A percentile compares a stretch with the other conserved stretches of the same genome.
Evolutionary conservation across 2,113 vertebrate genomes (phyloP).

Genomic region (Peromyscus leucopus): DNA sequence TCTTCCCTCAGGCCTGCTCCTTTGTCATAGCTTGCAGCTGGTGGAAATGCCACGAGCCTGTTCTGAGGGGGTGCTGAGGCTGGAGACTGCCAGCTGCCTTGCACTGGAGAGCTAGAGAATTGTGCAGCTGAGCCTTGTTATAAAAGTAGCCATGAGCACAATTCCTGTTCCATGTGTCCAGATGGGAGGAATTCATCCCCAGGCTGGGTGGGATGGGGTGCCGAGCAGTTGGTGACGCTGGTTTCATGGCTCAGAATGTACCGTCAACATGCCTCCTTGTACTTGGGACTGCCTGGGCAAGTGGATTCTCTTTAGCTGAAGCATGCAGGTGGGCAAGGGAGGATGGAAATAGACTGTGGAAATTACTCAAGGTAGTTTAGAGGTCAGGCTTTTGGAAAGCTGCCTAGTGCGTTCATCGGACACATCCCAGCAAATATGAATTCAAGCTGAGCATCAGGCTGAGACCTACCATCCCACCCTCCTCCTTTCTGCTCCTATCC

Average conservation of each 20-base stretch:
- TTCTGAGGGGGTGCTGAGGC: background rate
- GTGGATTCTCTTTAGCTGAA: background rate
- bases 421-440: background rate
- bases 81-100: background rate
- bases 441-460: conserved; percentile 6
- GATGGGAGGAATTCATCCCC: conserved; percentile 13
- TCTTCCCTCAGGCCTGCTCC: background rate
- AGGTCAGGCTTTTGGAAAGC: conserved; percentile 55
- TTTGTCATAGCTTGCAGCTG: background rate
- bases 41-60: background rate
- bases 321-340: background rate
- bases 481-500: background rate
- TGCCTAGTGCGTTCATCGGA: background rate
- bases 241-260: background rate
- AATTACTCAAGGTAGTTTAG: conserved; percentile 30
- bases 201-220: background rate
- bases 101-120: background rate
- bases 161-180: background rate
- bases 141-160: background rate
- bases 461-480: background rate
- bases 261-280: conserved; percentile 19
- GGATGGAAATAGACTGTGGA: conserved; percentile 8
- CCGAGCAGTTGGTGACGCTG: background rate
- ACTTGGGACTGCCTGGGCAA: background rate
- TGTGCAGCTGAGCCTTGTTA: background rate